Evolutionary conservation across 2,797 vertebrate species (phyloP).

Genomic region (Cossypha niveicapilla): DNA sequence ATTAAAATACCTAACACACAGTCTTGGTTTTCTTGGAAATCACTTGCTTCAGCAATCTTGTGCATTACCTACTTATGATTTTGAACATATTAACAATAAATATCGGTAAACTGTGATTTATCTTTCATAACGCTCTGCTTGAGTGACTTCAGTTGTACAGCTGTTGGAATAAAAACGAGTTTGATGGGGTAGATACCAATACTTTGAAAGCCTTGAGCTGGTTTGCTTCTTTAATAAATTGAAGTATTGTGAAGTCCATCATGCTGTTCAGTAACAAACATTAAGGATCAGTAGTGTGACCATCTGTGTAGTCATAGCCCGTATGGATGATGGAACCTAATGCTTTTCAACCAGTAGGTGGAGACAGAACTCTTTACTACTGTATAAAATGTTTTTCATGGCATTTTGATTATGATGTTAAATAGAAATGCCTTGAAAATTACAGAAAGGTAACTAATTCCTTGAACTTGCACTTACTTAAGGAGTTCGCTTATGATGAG

Average conservation of each 20-base stretch:
- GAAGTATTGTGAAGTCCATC: background rate
- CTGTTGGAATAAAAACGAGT: background rate
- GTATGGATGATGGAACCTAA: background rate
- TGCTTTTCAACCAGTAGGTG: conserved; percentile 8
- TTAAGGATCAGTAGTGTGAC: background rate
- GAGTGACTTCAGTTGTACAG: background rate
- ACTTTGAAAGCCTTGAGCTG: background rate
- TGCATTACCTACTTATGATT: background rate
- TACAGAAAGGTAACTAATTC: background rate
- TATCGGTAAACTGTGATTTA: background rate
- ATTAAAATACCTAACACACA: background rate
- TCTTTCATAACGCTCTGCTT: background rate
- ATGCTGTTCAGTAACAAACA: background rate
- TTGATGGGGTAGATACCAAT: background rate
- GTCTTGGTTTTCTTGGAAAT: background rate
- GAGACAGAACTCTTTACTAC: background rate
- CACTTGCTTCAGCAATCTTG: background rate
- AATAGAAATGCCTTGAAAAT: background rate
- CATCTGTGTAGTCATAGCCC: background rate
- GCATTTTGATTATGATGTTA: background rate
- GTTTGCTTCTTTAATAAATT: background rate
- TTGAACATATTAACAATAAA: background rate
- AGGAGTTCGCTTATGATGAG: background rate
- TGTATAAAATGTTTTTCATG: background rate
- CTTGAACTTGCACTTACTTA: background rate